Percentiles rank a stretch among this genome's conserved stretches.
Conservation (phyloP, 64 coral and sea anemone species). For the Stylophora pistillata region DNA sequence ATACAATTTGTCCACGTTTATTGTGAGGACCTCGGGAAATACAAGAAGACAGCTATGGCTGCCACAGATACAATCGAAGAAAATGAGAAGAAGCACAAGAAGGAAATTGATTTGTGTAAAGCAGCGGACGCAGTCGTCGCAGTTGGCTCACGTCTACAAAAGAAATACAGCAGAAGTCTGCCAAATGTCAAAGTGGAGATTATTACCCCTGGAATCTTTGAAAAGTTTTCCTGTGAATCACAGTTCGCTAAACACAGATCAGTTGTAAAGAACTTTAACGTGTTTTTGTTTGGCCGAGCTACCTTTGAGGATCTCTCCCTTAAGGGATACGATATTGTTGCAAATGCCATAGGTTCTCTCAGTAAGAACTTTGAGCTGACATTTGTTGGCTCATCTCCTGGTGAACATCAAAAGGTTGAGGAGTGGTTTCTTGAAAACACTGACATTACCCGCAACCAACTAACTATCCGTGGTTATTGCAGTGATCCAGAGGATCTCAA, state of each 20-base stretch:
- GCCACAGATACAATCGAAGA: conserved; percentile 10
- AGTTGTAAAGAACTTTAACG: conserved; percentile 6
- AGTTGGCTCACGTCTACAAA: conserved; percentile 18
- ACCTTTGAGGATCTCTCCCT: conserved; percentile 6
- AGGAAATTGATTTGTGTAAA: conserved; percentile 29
- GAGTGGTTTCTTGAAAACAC: conserved; percentile 17
- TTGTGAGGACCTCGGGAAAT: too few relatives aligned
- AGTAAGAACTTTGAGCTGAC: neutral
- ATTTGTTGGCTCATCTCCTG: conserved; percentile 20
- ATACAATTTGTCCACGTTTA: conserved; percentile 40
- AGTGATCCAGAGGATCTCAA: conserved; percentile 17
- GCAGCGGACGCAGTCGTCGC: conserved; percentile 10
- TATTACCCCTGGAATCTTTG: conserved; percentile 31
- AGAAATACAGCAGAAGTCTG: neutral
- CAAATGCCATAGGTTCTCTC: conserved; percentile 32
- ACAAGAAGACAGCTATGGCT: too few relatives aligned
- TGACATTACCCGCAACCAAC: neutral
- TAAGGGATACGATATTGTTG: conserved; percentile 39
- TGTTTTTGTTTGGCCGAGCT: conserved; percentile 29
- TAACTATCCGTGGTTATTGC: conserved; percentile 12
- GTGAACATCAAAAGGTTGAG: neutral
- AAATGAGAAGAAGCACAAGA: conserved; percentile 26
- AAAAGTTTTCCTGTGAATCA: neutral
- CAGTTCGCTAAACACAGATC: neutral
- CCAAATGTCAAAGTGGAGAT: neutral